phyloP scores from a whole-genome alignment of 1,140 invertebrate genomes.

The Drosophila rhopaloa region DNA sequence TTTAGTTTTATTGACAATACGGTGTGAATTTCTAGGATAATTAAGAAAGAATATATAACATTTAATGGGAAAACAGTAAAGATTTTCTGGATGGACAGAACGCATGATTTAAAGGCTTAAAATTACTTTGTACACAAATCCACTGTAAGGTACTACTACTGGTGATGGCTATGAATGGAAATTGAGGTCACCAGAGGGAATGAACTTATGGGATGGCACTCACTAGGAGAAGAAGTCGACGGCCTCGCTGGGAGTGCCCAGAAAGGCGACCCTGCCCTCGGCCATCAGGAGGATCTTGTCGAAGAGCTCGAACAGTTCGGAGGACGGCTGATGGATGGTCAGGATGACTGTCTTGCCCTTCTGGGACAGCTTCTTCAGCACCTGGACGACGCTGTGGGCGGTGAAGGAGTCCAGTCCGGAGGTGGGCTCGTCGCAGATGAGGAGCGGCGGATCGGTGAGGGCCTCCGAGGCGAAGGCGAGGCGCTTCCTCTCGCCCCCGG shows the following conservation, averaged over 20 bases:
- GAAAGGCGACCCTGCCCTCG: slow-evolving; percentile 95
- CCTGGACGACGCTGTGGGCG: slow-evolving; percentile 95
- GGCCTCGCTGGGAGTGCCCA: slow-evolving; percentile 92
- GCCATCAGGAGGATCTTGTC: slow-evolving; percentile 96
- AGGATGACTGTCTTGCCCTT: slow-evolving; percentile 96
- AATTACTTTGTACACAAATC: too few relatives aligned
- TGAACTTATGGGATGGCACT: slow-evolving; percentile 63
- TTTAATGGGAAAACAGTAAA: too few relatives aligned
- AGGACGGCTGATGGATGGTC: slow-evolving; percentile 98
- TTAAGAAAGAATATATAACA: too few relatives aligned
- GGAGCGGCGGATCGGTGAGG: slow-evolving; percentile 95
- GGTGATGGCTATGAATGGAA: too few relatives aligned
- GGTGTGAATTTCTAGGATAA: too few relatives aligned
- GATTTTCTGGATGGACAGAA: too few relatives aligned
- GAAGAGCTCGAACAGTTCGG: slow-evolving; percentile 96
- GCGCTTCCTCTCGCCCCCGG: slow-evolving; percentile 97
- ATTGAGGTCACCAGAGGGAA: too few relatives aligned
- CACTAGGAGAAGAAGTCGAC: slow-evolving; percentile 93
- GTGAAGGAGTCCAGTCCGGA: slow-evolving; percentile 94
- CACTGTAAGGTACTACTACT: too few relatives aligned
- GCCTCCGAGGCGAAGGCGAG: slow-evolving; percentile 98
- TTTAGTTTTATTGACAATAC: too few relatives aligned
- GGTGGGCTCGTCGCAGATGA: slow-evolving; percentile 99
- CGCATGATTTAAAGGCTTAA: too few relatives aligned
- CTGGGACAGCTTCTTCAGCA: slow-evolving; percentile 91